Conservation (phyloP, 2,797 vertebrate genomes). For the Perodicticus potto region DNA sequence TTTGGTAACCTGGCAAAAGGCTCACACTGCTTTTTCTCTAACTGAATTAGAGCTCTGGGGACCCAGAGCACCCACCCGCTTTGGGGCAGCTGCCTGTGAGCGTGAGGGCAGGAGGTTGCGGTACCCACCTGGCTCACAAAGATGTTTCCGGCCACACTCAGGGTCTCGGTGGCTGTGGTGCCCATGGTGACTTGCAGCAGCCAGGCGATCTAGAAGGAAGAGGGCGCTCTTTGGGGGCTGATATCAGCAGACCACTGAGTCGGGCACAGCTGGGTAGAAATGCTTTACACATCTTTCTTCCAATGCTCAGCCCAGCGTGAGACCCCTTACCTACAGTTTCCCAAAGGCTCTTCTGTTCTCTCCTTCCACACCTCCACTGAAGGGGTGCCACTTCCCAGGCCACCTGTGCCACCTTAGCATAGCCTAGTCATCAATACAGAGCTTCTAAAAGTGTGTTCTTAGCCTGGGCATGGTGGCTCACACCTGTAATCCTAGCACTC, state of each 20-base stretch:
- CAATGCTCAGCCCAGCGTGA: neutral
- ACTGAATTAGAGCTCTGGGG: neutral
- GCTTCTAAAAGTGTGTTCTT: neutral
- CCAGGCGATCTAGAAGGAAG: slow-evolving; percentile 94
- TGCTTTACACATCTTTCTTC: neutral
- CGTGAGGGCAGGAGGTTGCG: neutral
- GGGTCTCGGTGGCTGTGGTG: slow-evolving; percentile 94
- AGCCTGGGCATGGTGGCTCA: too few relatives aligned
- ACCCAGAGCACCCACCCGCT: accelerated
- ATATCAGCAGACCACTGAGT: neutral
- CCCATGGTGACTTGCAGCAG: slow-evolving; percentile 96
- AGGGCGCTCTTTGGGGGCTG: neutral
- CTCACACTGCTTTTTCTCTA: neutral
- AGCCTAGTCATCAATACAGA: too few relatives aligned
- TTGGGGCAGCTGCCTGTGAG: neutral
- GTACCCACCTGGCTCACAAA: slow-evolving; percentile 96
- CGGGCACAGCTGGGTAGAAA: neutral
- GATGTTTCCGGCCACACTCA: slow-evolving; percentile 97
- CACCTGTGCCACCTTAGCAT: neutral
- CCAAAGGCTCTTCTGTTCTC: neutral
- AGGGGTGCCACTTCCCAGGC: neutral
- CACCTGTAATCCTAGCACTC: too few relatives aligned
- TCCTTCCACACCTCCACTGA: neutral
- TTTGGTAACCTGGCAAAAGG: neutral
- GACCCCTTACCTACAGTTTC: neutral